Percentiles rank a stretch among this genome's conserved stretches.
These are phyloP conservation scores for Chaunax sp. DNA, from an alignment of 2,797 vertebrate species.

Conservation along the genomic window DNA sequence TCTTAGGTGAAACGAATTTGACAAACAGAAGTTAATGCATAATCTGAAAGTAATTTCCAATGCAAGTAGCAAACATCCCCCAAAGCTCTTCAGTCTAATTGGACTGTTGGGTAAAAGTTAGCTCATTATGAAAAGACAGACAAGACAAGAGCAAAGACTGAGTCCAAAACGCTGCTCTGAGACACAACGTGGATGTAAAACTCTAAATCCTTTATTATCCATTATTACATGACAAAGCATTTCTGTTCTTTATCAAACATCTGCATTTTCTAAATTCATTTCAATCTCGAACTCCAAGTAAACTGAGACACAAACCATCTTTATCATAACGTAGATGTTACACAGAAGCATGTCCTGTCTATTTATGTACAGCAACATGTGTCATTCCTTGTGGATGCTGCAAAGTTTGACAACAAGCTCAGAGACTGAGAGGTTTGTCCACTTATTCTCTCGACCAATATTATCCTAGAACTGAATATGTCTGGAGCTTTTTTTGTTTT, in stretches of 20 bases:
- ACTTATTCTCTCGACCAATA: constrained; percentile 8
- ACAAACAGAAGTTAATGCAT: constrained; percentile 55
- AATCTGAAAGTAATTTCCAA: constrained; percentile 51
- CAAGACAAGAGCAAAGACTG: constrained; percentile 24
- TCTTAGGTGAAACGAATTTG: constrained; percentile 33
- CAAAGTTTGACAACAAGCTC: constrained; percentile 40
- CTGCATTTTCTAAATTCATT: background rate
- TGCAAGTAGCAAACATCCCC: constrained; percentile 4
- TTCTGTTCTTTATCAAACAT: background rate
- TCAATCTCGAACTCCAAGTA: background rate
- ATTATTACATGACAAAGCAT: constrained; percentile 14
- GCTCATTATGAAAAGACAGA: constrained; percentile 39
- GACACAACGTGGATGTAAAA: constrained; percentile 19
- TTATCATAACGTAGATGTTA: background rate
- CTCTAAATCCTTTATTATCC: constrained; percentile 39
- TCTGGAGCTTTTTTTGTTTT: constrained; percentile 26
- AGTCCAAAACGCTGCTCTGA: constrained; percentile 18
- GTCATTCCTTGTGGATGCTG: constrained; percentile 18
- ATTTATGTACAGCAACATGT: constrained; percentile 6
- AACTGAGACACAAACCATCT: constrained; percentile 9
- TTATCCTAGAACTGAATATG: constrained; percentile 46
- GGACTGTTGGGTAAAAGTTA: constrained; percentile 21
- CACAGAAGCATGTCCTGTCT: constrained; percentile 6
- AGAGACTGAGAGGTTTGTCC: constrained; percentile 22
- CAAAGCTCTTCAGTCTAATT: constrained; percentile 20